These are phyloP conservation scores for Caenorhabditis sp. DNA, from an alignment of 2,888 invertebrate genomes.

Conservation along the genomic window DNA sequence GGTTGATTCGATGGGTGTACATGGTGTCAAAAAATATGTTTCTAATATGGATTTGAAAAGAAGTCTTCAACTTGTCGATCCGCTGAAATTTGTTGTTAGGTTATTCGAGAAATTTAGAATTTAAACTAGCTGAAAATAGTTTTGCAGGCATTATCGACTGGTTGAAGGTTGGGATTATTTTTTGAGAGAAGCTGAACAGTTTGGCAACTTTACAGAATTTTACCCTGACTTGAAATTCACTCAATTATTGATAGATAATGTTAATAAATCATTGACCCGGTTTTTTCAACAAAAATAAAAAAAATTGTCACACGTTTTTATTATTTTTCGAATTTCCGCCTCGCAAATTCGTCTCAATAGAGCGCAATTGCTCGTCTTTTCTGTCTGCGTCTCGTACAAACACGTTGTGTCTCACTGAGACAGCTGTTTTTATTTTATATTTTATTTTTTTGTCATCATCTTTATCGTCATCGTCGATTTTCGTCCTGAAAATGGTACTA, in stretches of 20 bases:
- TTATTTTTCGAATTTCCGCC: background rate
- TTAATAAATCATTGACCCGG: background rate
- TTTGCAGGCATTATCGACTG: constrained; percentile 44
- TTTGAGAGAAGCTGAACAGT: constrained; percentile 45
- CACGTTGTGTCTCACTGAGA: background rate
- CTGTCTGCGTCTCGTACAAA: background rate
- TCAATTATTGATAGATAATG: background rate
- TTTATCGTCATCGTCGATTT: background rate
- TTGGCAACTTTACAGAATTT: constrained; percentile 34
- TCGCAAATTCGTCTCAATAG: constrained; percentile 5
- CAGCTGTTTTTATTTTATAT: background rate
- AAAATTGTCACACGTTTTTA: background rate
- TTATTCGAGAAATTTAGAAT: background rate
- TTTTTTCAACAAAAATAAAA: background rate
- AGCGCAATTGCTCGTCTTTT: constrained; percentile 13
- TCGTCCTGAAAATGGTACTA: background rate
- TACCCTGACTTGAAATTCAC: background rate
- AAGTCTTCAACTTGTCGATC: constrained; percentile 22
- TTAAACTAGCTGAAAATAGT: no score
- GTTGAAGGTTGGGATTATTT: constrained; percentile 44
- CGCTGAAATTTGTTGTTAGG: constrained; percentile 35
- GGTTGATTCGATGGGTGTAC: constrained; percentile 51
- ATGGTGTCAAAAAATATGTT: constrained; percentile 40
- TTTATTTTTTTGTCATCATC: background rate
- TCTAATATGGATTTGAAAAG: constrained; percentile 8